phyloP scores from a whole-genome alignment of 2,888 invertebrate species.

The Eristalis arbustorum region DNA sequence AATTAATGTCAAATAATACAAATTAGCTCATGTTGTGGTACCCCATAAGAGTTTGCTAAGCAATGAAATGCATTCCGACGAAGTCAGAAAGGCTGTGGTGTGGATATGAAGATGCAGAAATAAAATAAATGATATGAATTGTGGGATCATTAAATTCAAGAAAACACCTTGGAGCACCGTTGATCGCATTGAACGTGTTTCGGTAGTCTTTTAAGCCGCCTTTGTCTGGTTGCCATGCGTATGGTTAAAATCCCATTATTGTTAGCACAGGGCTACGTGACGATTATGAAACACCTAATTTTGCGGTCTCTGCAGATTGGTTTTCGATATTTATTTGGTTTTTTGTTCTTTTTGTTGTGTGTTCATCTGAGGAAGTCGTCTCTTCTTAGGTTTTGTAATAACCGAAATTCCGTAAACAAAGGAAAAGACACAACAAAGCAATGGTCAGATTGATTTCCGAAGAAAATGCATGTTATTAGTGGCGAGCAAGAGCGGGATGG shows the following conservation, averaged over 20 bases:
- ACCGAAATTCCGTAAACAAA: not conserved
- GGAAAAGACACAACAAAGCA: not conserved
- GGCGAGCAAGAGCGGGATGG: not conserved
- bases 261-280: conserved; percentile 45
- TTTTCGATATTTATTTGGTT: not conserved
- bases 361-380: not conserved
- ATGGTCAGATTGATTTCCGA: conserved; percentile 23
- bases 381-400: not conserved
- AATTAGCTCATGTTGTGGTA: not conserved
- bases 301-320: conserved; percentile 2
- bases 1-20: conserved; percentile 26
- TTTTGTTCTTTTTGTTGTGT: not conserved
- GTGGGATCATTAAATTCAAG: conserved; percentile 27
- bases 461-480: conserved; percentile 49
- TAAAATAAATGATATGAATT: conserved; percentile 31
- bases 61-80: not conserved
- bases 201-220: not conserved
- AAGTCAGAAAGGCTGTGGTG: not conserved
- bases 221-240: not conserved
- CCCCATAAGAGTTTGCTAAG: not conserved
- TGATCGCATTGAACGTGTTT: not conserved
- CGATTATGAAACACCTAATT: conserved; percentile 45
- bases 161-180: conserved; percentile 17
- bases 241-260: conserved; percentile 49
- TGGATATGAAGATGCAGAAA: not conserved